Conservation (phyloP, 2,888 invertebrate genomes). For the Cancer borealis region DNA sequence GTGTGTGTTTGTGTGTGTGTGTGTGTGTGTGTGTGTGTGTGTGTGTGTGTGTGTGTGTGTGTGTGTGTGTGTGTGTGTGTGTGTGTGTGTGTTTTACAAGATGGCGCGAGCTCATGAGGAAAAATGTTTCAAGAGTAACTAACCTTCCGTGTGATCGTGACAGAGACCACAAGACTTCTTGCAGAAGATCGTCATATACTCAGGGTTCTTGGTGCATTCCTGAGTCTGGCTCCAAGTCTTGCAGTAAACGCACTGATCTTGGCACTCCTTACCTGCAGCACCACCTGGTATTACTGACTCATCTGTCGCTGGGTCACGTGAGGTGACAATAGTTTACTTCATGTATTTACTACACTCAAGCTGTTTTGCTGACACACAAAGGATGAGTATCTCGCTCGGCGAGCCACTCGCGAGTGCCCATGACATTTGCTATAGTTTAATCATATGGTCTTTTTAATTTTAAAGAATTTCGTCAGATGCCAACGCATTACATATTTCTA, state of each 20-base stretch:
- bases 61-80: neutral
- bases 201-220: conserved; percentile 77
- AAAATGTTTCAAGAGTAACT: neutral
- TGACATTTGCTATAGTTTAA: neutral
- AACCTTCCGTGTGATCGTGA: conserved; percentile 57
- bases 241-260: conserved; percentile 73
- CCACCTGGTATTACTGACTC: conserved; percentile 71
- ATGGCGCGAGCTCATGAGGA: neutral
- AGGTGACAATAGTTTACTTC: neutral
- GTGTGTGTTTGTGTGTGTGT: neutral
- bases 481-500: neutral
- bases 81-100: neutral
- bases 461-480: neutral
- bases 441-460: neutral
- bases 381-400: neutral
- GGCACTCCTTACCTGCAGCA: conserved; percentile 73
- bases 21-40: conserved; percentile 34
- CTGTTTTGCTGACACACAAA: neutral
- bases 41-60: neutral
- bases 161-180: conserved; percentile 77
- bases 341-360: neutral
- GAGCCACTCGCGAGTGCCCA: neutral
- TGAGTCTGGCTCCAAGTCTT: conserved; percentile 74
- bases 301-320: conserved; percentile 27
- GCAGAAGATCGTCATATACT: conserved; percentile 77